Base-by-base conservation (phyloP, 1,140 invertebrate species). In the Drosophila jambulina region DNA sequence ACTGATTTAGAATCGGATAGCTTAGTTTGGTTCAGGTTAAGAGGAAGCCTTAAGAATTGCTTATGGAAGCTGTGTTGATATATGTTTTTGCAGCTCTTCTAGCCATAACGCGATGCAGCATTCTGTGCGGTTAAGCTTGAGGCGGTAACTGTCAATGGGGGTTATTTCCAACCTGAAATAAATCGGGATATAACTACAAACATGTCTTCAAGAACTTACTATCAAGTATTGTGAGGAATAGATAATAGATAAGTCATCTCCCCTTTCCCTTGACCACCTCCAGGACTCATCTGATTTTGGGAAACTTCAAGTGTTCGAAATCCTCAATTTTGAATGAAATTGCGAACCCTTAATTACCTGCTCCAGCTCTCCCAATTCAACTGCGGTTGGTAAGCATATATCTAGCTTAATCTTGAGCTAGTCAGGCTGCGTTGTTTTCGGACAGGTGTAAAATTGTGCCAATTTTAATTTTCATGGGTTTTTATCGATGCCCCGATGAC, bases 391-490 rank as follows among this genome's bases (percentile, higher is more conserved):
- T 17, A 23, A 23, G 8, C 51, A 23, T 6, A 38, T 23, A 54
- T 38, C 32, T 54, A 49, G 40, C 23, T 75, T 6, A 10, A 40
- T 42, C 46, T 48, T 21, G 23, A 29, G 29, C 17, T 46, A 5
- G 7, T 15, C 21, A 17, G 54, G 34, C 19, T 23, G 27, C 9
- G 19, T 23, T 60, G 54, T 49, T 49, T 43, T 46, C 53, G 13
- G 34, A 23, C 15, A 34, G 59, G 42, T 75, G 46, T 45, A 43
- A 77, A 84, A 83, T 77, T 82, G 79, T 86, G 64, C 65, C 78
- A 81, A 75, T 62, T 75, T 60, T 71, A 68, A 81, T 75, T 80
- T 82, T 49, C 74, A 70, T 70, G 72, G 65, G 57, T 84, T 77
- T 84, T 69, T 56, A 76, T 84, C 62, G 60, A 57, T 82, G 59